Evolutionary conservation across 1,140 invertebrate species (phyloP).

Genomic region (Phocides pigmalion): DNA sequence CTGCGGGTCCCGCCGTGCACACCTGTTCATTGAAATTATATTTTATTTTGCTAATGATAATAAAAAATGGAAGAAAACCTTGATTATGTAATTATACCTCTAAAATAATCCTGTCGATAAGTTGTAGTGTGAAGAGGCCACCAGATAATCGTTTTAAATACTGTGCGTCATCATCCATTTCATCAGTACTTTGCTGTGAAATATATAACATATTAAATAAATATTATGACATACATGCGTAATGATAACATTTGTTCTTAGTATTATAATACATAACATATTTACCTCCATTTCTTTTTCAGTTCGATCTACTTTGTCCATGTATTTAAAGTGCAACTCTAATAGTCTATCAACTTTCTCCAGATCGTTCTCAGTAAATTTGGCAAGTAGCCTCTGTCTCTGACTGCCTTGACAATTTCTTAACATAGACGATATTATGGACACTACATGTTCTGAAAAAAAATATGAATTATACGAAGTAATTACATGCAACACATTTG

Average conservation of each 20-base stretch:
- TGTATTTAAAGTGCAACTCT: constrained; percentile 98
- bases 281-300: constrained; percentile 90
- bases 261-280: not conserved
- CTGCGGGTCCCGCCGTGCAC: constrained; percentile 89
- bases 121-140: constrained; percentile 97
- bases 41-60: not conserved
- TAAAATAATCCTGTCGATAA: constrained; percentile 97
- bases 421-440: constrained; percentile 96
- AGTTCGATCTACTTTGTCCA: constrained; percentile 95
- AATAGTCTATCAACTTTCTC: constrained; percentile 98
- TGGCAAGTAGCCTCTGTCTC: constrained; percentile 94
- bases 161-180: constrained; percentile 86
- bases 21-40: constrained; percentile 49
- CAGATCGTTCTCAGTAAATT: constrained; percentile 99
- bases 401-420: constrained; percentile 96
- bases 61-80: not conserved
- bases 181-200: constrained; percentile 66
- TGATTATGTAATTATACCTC: constrained; percentile 90
- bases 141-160: constrained; percentile 95
- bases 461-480: too few relatives aligned
- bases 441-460: constrained; percentile 94
- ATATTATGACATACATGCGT: too few relatives aligned
- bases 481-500: too few relatives aligned
- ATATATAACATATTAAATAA: constrained; percentile 20
- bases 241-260: too few relatives aligned